These are phyloP conservation scores for Aspidoscelis tigris DNA, from an alignment of 2,113 vertebrate species.

Conservation along the genomic window DNA sequence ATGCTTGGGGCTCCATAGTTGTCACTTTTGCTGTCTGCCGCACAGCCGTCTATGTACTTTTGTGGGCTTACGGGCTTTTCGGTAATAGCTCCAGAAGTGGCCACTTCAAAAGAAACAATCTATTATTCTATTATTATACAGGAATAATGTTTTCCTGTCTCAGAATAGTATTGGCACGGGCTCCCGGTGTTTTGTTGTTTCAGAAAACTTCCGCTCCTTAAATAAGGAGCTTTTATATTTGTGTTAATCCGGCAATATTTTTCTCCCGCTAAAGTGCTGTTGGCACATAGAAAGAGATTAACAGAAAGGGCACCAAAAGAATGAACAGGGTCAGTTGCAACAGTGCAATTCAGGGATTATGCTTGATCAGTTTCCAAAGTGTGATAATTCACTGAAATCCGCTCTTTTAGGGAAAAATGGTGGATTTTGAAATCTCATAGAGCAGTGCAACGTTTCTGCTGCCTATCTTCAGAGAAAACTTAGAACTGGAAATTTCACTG, in stretches of 20 bases:
- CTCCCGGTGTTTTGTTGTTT: conserved; percentile 57
- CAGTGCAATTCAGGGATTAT: not conserved
- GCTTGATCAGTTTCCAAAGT: not conserved
- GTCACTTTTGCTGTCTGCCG: not conserved
- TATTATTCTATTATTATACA: conserved; percentile 64
- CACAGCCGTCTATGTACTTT: not conserved
- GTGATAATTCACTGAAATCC: not conserved
- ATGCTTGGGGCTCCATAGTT: not conserved
- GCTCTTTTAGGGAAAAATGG: not conserved
- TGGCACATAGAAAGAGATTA: conserved; percentile 16
- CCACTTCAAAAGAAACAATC: conserved; percentile 13
- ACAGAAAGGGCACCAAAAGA: not conserved
- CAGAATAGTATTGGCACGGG: conserved; percentile 55
- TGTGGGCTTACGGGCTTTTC: not conserved
- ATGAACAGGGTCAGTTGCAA: not conserved
- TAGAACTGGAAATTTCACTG: not conserved
- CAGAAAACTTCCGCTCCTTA: conserved; percentile 40
- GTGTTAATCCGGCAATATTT: not conserved
- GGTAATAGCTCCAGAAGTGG: not conserved
- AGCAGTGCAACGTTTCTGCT: not conserved
- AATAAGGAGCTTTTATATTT: conserved; percentile 7
- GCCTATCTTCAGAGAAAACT: not conserved
- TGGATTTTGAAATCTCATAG: not conserved
- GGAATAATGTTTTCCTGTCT: conserved; percentile 67
- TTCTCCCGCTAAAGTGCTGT: conserved; percentile 11